These are phyloP conservation scores for Idaea straminata DNA, from an alignment of 2,888 invertebrate genomes.

Conservation along the genomic window DNA sequence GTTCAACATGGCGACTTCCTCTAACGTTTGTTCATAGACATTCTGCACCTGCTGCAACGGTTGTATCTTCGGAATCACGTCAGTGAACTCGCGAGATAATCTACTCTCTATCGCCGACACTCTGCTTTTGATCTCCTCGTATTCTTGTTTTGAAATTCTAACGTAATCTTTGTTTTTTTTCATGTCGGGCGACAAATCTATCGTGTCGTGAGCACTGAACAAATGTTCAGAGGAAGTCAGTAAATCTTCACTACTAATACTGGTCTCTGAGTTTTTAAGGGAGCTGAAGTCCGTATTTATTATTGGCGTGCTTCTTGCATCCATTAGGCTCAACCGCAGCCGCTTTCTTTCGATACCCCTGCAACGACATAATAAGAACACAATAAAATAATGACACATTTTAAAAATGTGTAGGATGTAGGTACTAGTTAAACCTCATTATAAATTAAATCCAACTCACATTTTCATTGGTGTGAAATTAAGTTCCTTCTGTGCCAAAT, in stretches of 20 bases:
- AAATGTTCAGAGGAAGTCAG: conserved; percentile 67
- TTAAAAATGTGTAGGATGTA: no score
- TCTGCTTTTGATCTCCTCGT: conserved; percentile 87
- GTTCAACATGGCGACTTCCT: conserved; percentile 83
- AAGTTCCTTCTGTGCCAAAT: conserved; percentile 81
- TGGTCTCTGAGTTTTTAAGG: conserved; percentile 65
- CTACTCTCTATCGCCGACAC: conserved; percentile 86
- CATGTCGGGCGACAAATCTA: conserved; percentile 65
- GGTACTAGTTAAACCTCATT: no score
- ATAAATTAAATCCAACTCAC: conserved; percentile 63
- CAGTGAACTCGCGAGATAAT: conserved; percentile 84
- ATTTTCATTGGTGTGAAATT: conserved; percentile 81
- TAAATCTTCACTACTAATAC: conserved; percentile 69
- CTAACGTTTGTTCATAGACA: conserved; percentile 86
- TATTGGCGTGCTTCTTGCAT: conserved; percentile 64
- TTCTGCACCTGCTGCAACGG: conserved; percentile 84
- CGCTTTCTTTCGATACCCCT: conserved; percentile 75
- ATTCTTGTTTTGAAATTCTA: conserved; percentile 86
- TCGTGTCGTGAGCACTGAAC: conserved; percentile 69
- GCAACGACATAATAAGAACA: conserved; percentile 22
- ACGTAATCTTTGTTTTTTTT: conserved; percentile 82
- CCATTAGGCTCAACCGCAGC: conserved; percentile 68
- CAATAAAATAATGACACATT: no score
- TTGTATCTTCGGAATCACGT: conserved; percentile 69
- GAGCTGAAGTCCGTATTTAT: conserved; percentile 59